These are phyloP conservation scores for Athene noctua DNA, from an alignment of 2,113 vertebrate species.

Conservation along the genomic window DNA sequence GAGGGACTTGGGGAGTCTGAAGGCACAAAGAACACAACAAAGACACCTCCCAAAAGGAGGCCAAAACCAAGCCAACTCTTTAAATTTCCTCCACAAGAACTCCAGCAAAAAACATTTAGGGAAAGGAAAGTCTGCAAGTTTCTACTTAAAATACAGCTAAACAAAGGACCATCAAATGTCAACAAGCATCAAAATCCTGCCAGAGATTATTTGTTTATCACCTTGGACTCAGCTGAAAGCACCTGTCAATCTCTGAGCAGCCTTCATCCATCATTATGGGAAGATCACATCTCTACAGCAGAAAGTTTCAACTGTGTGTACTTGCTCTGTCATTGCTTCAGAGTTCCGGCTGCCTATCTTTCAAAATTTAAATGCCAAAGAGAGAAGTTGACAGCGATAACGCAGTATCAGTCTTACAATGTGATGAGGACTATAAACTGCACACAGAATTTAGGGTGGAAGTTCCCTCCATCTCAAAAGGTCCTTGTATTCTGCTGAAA, in stretches of 20 bases:
- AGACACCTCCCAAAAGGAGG: background rate
- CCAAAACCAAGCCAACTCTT: background rate
- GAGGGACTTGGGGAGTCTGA: background rate
- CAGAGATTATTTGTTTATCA: background rate
- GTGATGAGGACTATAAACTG: background rate
- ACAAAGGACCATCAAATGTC: background rate
- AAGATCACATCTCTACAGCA: background rate
- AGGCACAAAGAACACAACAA: background rate
- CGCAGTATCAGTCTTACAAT: background rate
- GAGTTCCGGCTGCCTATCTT: background rate
- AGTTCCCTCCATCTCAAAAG: background rate
- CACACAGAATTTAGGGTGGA: background rate
- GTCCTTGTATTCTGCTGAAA: background rate
- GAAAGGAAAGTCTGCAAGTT: background rate
- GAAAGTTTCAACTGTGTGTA: background rate
- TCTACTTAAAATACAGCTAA: background rate
- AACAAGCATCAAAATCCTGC: background rate
- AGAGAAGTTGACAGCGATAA: background rate
- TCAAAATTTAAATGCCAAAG: background rate
- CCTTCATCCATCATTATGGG: background rate
- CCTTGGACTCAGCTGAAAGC: background rate
- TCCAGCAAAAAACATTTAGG: fast-evolving
- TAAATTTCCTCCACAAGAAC: background rate
- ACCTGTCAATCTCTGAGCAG: background rate
- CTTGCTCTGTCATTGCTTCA: background rate